Evolutionary conservation across 2,113 vertebrate genomes (phyloP), one percentile per base, ranked within the genome.

Genomic region (Erythrolamprus reginae): DNA sequence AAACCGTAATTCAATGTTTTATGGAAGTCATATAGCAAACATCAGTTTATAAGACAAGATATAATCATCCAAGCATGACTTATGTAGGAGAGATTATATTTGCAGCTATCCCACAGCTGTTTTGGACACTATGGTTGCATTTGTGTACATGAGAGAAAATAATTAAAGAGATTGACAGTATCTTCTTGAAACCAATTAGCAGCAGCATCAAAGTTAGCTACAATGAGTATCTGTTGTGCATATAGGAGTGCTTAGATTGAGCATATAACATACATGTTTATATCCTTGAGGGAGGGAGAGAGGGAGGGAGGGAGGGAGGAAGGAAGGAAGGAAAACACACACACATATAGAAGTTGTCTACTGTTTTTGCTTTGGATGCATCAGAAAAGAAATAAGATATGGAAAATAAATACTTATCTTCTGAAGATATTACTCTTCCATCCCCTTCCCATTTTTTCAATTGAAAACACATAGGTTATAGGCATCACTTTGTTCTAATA

Each of bases 401-500:
- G 48, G 90, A 47, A 0, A 0, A 89, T 93, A 88, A 70, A 0
- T 93, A 82, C 92, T 90, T 58, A 89, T 4, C 19, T 88, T 85
- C 45, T 3, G 85, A 10, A 86, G 33, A 77, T 87, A 91, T 93
- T 77, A 42, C 17, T 77, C 70, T 42, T 77, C 17, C 33, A 77
- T 21, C 15, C 86, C 13, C 5, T 24, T 89, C 9, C 38, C 2
- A 91, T 93, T 93, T 24, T 17, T 28, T 88, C 90, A 90, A 17
- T 58, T 55, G 86, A 90, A 7, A 87, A 24, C 91, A 90, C 91
- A 17, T 89, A 87, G 56, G 17, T 89, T 48, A 70, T 61, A 82
- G 89, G 12, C 0, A 86, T 88, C 61, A 58, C n/a, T 45, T 61
- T 87, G 4, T 92, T 89, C 12, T 88, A 77, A 23, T 15, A 93